Percentiles rank a stretch among this genome's conserved stretches.
Conservation (phyloP, 2,888 invertebrate species). For the Parapristionchus giblindavisi region DNA sequence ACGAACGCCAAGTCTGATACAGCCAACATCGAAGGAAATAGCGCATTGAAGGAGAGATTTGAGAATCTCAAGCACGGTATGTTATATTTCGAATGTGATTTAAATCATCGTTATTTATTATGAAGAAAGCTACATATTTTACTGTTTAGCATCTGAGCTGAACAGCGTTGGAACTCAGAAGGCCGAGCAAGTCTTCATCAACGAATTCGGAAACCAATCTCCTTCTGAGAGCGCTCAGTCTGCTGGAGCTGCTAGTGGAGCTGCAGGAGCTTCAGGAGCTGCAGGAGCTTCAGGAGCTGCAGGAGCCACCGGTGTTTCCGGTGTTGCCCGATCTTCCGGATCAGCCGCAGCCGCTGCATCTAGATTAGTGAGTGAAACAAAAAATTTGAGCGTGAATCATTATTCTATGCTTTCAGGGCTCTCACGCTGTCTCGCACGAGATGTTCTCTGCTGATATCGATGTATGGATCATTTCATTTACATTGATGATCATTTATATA, state of each 20-base stretch:
- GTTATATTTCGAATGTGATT: not conserved
- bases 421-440: conserved; percentile 16
- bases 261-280: not conserved
- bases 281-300: conserved; percentile 6
- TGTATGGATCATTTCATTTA: not conserved
- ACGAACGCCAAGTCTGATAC: conserved; percentile 36
- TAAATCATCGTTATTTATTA: not conserved
- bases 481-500: not conserved
- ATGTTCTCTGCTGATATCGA: conserved; percentile 15
- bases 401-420: too few relatives aligned
- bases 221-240: not conserved
- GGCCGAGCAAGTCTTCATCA: conserved; percentile 7
- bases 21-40: not conserved
- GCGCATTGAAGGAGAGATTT: not conserved
- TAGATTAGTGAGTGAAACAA: not conserved
- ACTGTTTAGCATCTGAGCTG: too few relatives aligned
- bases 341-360: conserved; percentile 35
- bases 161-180: too few relatives aligned
- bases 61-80: conserved; percentile 20
- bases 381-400: too few relatives aligned
- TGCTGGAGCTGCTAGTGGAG: not conserved
- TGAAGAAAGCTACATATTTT: too few relatives aligned
- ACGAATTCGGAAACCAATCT: not conserved
- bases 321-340: conserved; percentile 14
- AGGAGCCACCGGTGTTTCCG: conserved; percentile 25